Evolutionary conservation across 92 coral and sea anemone species (phyloP).

Genomic region (Palythoa grandiflora): DNA sequence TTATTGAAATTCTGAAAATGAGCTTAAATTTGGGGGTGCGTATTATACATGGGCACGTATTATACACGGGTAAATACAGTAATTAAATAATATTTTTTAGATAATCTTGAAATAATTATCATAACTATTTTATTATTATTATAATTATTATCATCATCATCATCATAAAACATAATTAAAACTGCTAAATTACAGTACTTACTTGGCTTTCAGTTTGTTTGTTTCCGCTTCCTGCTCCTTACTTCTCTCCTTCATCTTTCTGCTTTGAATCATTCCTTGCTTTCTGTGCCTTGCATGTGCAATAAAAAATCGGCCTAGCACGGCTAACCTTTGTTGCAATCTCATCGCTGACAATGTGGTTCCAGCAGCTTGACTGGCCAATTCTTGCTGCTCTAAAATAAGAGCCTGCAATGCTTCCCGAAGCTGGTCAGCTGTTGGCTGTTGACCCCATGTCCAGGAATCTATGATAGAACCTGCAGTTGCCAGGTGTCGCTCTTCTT

Average conservation of each 20-base stretch:
- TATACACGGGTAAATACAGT: too few relatives aligned
- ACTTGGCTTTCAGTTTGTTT: slow-evolving; percentile 44
- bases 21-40: too few relatives aligned
- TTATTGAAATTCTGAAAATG: too few relatives aligned
- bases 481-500: slow-evolving; percentile 78
- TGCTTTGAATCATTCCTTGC: slow-evolving; percentile 15
- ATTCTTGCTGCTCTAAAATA: slow-evolving; percentile 90
- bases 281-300: slow-evolving; percentile 73
- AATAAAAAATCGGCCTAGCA: slow-evolving; percentile 89
- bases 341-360: slow-evolving; percentile 95
- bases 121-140: too few relatives aligned
- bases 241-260: slow-evolving; percentile 45
- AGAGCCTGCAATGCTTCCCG: slow-evolving; percentile 91
- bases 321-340: slow-evolving; percentile 92
- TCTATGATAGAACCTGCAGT: slow-evolving; percentile 90
- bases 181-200: background rate
- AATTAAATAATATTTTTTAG: too few relatives aligned
- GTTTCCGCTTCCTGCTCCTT: slow-evolving; percentile 43
- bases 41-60: too few relatives aligned
- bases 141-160: too few relatives aligned
- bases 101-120: too few relatives aligned
- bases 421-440: slow-evolving; percentile 80
- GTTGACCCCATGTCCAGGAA: slow-evolving; percentile 98
- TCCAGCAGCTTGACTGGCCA: slow-evolving; percentile 95
- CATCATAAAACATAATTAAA: background rate